Evolutionary conservation across 2,888 invertebrate genomes (phyloP).

Genomic region (Spilarctia lutea): DNA sequence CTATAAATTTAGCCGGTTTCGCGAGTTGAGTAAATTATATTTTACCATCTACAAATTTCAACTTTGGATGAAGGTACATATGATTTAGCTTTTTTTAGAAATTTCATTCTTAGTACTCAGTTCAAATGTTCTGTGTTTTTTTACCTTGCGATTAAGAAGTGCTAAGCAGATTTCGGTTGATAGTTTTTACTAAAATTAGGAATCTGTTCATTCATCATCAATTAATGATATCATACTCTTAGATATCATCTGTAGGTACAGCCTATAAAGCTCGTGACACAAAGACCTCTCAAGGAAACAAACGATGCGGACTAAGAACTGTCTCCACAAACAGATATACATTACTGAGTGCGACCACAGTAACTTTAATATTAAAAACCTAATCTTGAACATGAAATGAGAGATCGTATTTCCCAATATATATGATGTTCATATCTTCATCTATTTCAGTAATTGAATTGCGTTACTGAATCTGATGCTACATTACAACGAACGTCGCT

Average conservation of each 20-base stretch:
- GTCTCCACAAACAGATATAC: neutral
- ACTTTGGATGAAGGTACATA: too few species aligned
- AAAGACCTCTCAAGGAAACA: neutral
- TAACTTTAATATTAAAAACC: too few species aligned
- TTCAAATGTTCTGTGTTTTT: too few species aligned
- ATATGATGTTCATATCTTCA: constrained; percentile 36
- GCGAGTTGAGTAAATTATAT: neutral
- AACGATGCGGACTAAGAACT: neutral
- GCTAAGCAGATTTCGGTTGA: neutral
- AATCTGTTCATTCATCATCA: too few species aligned
- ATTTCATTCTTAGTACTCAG: too few species aligned
- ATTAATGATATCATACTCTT: too few species aligned
- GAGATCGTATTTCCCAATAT: constrained; percentile 37
- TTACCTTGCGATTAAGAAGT: neutral
- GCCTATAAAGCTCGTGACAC: neutral
- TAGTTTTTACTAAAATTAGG: neutral
- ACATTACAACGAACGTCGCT: constrained; percentile 17
- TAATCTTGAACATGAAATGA: too few species aligned
- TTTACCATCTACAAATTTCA: neutral
- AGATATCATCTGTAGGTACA: neutral
- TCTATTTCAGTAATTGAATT: constrained; percentile 42
- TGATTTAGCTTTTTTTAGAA: neutral
- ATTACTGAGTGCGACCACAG: neutral
- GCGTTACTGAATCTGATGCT: constrained; percentile 38
- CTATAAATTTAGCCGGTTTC: neutral